Base-by-base conservation (phyloP, 2,797 vertebrate genomes). In the Chromobotia macracanthus region DNA sequence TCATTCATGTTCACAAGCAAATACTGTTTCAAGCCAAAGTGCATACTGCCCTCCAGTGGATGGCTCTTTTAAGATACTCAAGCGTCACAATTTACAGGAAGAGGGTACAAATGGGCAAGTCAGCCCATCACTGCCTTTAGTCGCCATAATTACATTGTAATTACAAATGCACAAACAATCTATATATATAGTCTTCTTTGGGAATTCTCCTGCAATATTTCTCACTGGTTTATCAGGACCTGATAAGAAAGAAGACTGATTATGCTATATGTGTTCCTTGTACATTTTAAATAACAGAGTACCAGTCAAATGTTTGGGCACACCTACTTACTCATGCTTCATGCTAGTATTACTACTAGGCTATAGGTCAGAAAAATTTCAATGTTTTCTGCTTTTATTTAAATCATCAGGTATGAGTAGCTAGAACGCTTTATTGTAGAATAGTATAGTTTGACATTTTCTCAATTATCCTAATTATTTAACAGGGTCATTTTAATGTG, bases 1-100 rank as follows among this genome's bases (percentile, higher is more conserved):
- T 72, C 79, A 78, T 81, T 84, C 55, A 12, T 79, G 46, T 75
- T 77, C 60, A 76, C 72, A 51, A 79, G 80, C 77, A 80, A 75
- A 55, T 58, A 71, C 53, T 66, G 41, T 69, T 75, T 71, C 19
- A 75, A 79, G 53, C 51, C 76, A 75, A 81, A 81, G 83, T 81
- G 79, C 74, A 72, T 75, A 76, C 72, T 75, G 75, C 76, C 76
- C 60, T 82, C 83, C 68, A 51, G 75, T 60, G 55, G 75, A 58
- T 35, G 65, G 41, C 75, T 67, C 13, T 75, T 55, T 25, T 44
- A 41, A 67, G 58, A 56, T 21, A 51, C 16, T 74, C 13, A 1
- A 31, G 65, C 56, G 3, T 41, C 68, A 79, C 48, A 46, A 41
- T 65, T 25, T 44, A 78, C 67, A 78, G 76, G 44, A 63, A 78